A percentile compares a stretch with the other conserved stretches of the same genome.
Conservation (phyloP, 2,888 invertebrate genomes). For the Cerastis leucographa region DNA sequence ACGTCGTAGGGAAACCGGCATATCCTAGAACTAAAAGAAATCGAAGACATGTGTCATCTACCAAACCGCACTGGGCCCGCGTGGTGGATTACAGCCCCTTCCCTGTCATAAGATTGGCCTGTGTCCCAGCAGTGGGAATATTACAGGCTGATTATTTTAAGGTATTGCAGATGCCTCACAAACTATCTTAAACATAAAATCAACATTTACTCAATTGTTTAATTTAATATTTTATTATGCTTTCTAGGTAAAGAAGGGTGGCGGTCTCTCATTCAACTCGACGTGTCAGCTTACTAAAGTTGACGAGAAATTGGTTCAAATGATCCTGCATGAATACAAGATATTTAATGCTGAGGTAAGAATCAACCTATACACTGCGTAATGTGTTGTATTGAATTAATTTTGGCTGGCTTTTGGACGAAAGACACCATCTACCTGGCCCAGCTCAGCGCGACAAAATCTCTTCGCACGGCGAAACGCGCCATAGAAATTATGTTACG, state of each 20-base stretch:
- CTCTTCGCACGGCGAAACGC: neutral
- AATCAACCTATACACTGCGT: neutral
- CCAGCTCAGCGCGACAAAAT: neutral
- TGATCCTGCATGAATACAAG: constrained; percentile 99
- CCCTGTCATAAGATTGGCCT: no score
- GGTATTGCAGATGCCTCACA: neutral
- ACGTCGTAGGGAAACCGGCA: no score
- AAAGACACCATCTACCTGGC: neutral
- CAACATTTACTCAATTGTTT: neutral
- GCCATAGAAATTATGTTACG: neutral
- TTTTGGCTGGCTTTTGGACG: neutral
- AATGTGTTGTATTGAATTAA: neutral
- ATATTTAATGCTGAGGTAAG: constrained; percentile 97
- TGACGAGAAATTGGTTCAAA: constrained; percentile 99
- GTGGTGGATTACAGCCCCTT: no score
- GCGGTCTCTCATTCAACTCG: constrained; percentile 98
- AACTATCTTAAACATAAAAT: neutral
- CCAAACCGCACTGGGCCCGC: no score
- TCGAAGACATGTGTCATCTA: no score
- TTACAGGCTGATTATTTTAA: neutral
- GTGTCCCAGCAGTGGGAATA: no score
- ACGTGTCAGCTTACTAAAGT: constrained; percentile 98
- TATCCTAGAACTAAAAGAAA: no score
- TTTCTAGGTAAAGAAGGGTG: constrained; percentile 96
- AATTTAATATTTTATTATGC: constrained; percentile 3